Evolutionary conservation across 2,797 vertebrate genomes (phyloP), one percentile per base, ranked within the genome.

Genomic region (Micromesistius poutassou): DNA sequence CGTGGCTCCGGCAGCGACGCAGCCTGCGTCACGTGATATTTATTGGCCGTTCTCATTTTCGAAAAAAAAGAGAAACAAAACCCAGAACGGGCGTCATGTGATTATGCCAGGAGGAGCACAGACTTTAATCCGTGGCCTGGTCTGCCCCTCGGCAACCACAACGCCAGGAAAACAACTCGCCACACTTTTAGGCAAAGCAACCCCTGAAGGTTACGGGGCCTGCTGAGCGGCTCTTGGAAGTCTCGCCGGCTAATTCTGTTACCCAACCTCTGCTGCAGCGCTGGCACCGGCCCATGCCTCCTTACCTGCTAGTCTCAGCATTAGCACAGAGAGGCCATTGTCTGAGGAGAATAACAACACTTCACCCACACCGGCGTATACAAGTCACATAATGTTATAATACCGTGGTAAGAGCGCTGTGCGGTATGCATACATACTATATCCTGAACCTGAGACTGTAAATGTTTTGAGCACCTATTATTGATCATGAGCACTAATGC

Each of bases 311-410:
- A 9, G 22, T 9, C n/a, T 68, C 74, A 74, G 68, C 82, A 78
- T 85, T 78, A 78, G 83, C 92, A 94, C 91, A 93, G 89, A 73
- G 77, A 80, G 83, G 76, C 80, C 87, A 90, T 91, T 93, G 89
- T 93, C 81, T 46, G n/a, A 3, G 35, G 55, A 25, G 2, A 62
- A 42, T 7, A 62, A 8, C 6, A 62, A 25, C 55, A 62, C 55
- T 62, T 8, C 46, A 50, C 28, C 12, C 36, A 42, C 72, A 70
- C 81, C 81, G 78, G 66, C 70, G 22, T 75, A 77, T 62, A 62
- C 55, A 62, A 62, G 9, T 62, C 22, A n/a, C 55, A 50, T 50
- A 62, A 62, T 62, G 5, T 22, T 62, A 5, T 55, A 55, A 62
- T 25, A 10, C 55, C 22, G 25, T 1, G 55, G 6, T 62, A 25